phyloP scores from a whole-genome alignment of 1,140 invertebrate species.

The Ceratosolen fusciceps region DNA sequence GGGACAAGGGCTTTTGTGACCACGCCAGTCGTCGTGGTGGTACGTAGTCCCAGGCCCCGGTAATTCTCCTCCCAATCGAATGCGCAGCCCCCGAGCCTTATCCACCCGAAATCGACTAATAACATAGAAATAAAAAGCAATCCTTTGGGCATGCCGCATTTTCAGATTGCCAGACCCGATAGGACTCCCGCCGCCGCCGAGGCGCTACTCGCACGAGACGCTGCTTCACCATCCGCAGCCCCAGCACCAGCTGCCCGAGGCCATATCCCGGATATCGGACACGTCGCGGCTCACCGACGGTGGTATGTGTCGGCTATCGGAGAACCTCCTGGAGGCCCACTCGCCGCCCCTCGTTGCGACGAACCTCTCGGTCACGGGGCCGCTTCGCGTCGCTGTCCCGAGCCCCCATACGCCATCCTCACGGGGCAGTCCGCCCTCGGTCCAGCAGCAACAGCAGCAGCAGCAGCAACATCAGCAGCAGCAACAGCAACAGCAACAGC shows the following conservation, averaged over 20 bases:
- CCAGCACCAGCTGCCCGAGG: conserved; percentile 65
- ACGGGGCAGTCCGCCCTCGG: conserved; percentile 64
- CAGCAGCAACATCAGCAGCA: conserved; percentile 55
- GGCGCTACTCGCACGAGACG: conserved; percentile 66
- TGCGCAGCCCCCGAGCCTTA: neutral
- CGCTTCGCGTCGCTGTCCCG: conserved; percentile 67
- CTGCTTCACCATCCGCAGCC: conserved; percentile 62
- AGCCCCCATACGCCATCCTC: conserved; percentile 70
- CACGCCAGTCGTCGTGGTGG: neutral
- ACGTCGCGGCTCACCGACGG: conserved; percentile 65
- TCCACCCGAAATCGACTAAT: neutral
- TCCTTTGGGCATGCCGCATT: conserved; percentile 46
- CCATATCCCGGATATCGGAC: conserved; percentile 69
- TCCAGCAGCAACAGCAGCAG: conserved; percentile 54
- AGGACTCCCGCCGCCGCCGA: conserved; percentile 62
- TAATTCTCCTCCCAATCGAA: neutral
- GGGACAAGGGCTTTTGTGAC: neutral
- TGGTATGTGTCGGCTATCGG: conserved; percentile 66
- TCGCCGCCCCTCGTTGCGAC: conserved; percentile 69
- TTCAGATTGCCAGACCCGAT: conserved; percentile 67
- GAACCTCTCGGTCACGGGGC: conserved; percentile 69
- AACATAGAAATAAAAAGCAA: conserved; percentile 5
- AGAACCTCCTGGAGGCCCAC: conserved; percentile 68
- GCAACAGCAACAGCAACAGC: conserved; percentile 54
- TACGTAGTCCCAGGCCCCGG: too few relatives aligned